Conservation (phyloP, 2,888 invertebrate genomes). For the Cantharis flavilabris region DNA sequence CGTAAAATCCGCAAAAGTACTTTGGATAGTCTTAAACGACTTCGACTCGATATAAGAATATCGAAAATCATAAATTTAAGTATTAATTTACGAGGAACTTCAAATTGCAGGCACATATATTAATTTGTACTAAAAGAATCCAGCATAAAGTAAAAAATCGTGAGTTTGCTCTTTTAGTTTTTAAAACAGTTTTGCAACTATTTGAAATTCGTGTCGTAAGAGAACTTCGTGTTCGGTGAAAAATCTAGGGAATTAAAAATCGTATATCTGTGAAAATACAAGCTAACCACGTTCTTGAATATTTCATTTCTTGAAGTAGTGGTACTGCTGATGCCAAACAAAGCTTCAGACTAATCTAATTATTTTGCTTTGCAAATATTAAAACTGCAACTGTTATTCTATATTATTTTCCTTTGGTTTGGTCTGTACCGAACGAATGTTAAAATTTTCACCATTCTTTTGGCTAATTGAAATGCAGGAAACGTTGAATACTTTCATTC, state of each 20-base stretch:
- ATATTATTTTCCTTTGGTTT: constrained; percentile 42
- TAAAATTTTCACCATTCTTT: constrained; percentile 13
- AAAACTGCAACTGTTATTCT: constrained; percentile 42
- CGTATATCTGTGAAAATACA: constrained; percentile 30
- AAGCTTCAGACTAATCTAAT: constrained; percentile 48
- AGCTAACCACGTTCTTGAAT: constrained; percentile 41
- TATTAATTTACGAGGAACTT: neutral
- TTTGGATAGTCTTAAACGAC: neutral
- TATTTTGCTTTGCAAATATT: constrained; percentile 44
- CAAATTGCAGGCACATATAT: neutral
- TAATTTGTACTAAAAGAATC: neutral
- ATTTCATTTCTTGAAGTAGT: constrained; percentile 47
- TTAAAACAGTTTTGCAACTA: constrained; percentile 20
- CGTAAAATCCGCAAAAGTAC: neutral
- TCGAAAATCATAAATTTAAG: neutral
- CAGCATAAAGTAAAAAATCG: neutral
- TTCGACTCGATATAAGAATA: neutral
- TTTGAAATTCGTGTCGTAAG: constrained; percentile 35
- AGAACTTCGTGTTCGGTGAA: constrained; percentile 33
- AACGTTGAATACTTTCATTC: constrained; percentile 6
- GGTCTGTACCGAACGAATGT: constrained; percentile 25
- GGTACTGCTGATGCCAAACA: constrained; percentile 42
- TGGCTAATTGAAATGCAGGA: constrained; percentile 18
- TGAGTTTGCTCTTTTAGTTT: constrained; percentile 3
- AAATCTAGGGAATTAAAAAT: constrained; percentile 37